Evolutionary conservation across 2,888 invertebrate genomes (phyloP).

Genomic region (Standfussiana lucernea): DNA sequence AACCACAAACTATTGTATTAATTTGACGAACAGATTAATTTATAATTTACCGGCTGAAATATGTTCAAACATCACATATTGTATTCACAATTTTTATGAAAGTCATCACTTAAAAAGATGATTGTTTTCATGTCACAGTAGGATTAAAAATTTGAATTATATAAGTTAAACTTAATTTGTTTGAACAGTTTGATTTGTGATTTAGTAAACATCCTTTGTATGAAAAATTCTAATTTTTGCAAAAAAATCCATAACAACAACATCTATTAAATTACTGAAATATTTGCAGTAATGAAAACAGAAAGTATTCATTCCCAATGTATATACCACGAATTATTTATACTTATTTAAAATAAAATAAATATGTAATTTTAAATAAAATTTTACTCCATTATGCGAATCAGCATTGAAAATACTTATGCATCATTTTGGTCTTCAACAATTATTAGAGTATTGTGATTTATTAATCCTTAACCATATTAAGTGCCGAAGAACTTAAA

Average conservation of each 20-base stretch:
- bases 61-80: slow-evolving; percentile 25
- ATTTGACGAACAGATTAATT: slow-evolving; percentile 4
- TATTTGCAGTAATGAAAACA: slow-evolving; percentile 30
- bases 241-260: background rate
- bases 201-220: slow-evolving; percentile 3
- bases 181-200: slow-evolving; percentile 41
- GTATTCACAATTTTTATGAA: background rate
- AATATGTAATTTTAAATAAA: slow-evolving; percentile 44
- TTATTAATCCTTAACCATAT: slow-evolving; percentile 1
- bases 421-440: background rate
- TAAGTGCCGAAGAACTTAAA: slow-evolving; percentile 10
- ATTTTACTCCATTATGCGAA: slow-evolving; percentile 21
- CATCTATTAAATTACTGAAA: slow-evolving; percentile 18
- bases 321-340: slow-evolving; percentile 82
- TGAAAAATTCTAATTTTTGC: slow-evolving; percentile 11
- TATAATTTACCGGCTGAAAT: slow-evolving; percentile 7
- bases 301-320: slow-evolving; percentile 77
- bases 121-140: slow-evolving; percentile 14
- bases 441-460: slow-evolving; percentile 5
- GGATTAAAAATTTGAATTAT: background rate
- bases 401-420: slow-evolving; percentile 20
- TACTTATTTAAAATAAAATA: slow-evolving; percentile 66
- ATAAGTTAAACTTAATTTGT: slow-evolving; percentile 16
- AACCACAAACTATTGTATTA: slow-evolving; percentile 8
- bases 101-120: background rate